These are phyloP conservation scores for Elmis aenea DNA, from an alignment of 2,888 invertebrate genomes.

Conservation along the genomic window DNA sequence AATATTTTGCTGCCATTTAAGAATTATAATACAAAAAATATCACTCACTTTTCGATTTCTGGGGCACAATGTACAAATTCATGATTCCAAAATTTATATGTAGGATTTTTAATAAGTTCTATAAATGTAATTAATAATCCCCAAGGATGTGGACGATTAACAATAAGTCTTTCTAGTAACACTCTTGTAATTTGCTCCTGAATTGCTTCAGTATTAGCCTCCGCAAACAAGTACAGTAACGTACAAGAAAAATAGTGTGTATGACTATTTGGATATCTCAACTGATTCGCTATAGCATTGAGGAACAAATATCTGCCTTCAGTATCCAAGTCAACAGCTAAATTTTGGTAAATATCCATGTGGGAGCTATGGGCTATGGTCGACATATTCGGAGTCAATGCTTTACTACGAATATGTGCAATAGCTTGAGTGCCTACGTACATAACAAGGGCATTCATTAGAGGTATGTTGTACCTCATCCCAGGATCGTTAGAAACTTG, in stretches of 20 bases:
- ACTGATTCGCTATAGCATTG: conserved; percentile 97
- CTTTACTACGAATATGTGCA: conserved; percentile 81
- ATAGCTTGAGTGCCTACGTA: conserved; percentile 98
- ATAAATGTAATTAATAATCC: conserved; percentile 98
- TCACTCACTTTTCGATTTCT: conserved; percentile 97
- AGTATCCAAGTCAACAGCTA: conserved; percentile 95
- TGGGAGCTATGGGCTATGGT: conserved; percentile 98
- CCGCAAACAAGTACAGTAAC: conserved; percentile 92
- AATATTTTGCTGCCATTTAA: too few relatives aligned
- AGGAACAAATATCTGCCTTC: conserved; percentile 97
- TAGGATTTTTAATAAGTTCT: conserved; percentile 96
- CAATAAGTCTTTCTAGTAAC: conserved; percentile 92
- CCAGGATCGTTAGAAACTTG: conserved; percentile 87
- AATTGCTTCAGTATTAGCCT: conserved; percentile 94
- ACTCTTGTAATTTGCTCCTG: conserved; percentile 98
- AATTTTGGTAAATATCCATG: conserved; percentile 99
- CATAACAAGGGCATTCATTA: conserved; percentile 95
- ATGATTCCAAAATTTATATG: conserved; percentile 98
- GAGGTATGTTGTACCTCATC: conserved; percentile 87
- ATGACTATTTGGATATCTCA: conserved; percentile 98
- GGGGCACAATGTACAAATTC: conserved; percentile 99
- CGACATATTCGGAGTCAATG: conserved; percentile 89
- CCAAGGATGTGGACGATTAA: conserved; percentile 99
- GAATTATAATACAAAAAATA: conserved; percentile 10
- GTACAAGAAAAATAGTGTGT: conserved; percentile 99